Base-by-base conservation (phyloP, 2,113 vertebrate species). In the Cryptoleucopteryx plumbea region DNA sequence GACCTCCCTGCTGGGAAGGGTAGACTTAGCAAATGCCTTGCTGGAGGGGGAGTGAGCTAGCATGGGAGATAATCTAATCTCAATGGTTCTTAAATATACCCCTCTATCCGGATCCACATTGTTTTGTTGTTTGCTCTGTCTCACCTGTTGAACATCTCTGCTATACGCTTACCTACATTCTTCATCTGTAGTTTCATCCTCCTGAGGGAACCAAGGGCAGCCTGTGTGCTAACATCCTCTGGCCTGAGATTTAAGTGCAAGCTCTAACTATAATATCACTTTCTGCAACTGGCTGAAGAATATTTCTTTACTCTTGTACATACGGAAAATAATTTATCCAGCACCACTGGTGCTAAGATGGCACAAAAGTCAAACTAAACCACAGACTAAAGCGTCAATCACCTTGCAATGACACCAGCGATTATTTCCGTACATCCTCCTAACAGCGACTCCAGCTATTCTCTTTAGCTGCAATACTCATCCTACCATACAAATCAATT, bases 11-110 rank as follows among this genome's bases (percentile, higher is more conserved):
- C 27, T n/a, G 45, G 47, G 42, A 55, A 43, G 14, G 12, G 20
- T 2, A 55, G 45, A 50, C 16, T 16, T 2, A 27, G 18, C 1
- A 2, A 81, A 53, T 0, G 1, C 45, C 61, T 32, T 31, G 36
- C 23, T 78, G 56, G 38, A 53, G 22, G 5, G 22, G 31, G 9
- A 48, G 11, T 1, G 5, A 81, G 53, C 27, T 45, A 8, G 11
- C 11, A 1, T 29, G 22, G n/a, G 17, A 59, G 29, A 11, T 20
- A 62, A 52, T 0, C 27, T 59, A 10, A 42, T 59, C 47, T 82
- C 47, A 58, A 9, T 18, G 10, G 8, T 34, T 67, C 61, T 59
- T 67, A 59, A 71, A 38, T 13, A 34, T 1, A 71, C 3, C 9
- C 16, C 15, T 82, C 50, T 36, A 45, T 8, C 16, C 38, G 75